phyloP scores from a whole-genome alignment of 2,797 vertebrate genomes.

The Molossus molossus region DNA sequence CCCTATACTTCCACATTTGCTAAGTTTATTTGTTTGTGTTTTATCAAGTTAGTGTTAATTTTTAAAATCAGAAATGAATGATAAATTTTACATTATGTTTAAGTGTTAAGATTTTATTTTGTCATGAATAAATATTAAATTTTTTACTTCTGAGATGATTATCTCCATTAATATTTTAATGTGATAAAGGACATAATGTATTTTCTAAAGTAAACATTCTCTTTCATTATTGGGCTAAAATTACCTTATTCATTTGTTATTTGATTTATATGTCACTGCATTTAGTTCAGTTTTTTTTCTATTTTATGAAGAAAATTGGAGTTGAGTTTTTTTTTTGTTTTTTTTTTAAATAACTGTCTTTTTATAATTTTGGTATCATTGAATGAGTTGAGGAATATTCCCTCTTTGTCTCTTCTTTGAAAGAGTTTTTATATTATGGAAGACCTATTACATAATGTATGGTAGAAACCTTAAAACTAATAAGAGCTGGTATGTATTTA shows the following conservation, averaged over 20 bases:
- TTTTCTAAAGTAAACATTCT: constrained; percentile 39
- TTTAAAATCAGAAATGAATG: neutral
- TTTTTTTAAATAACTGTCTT: constrained; percentile 4
- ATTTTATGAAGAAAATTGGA: constrained; percentile 39
- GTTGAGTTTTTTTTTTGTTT: constrained; percentile 46
- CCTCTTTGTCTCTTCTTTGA: neutral
- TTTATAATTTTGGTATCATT: constrained; percentile 53
- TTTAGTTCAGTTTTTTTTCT: constrained; percentile 1
- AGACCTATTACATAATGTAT: neutral
- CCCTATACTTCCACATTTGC: neutral
- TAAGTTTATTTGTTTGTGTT: constrained; percentile 10
- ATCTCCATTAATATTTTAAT: constrained; percentile 31
- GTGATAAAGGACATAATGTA: neutral
- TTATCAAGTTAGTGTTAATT: neutral
- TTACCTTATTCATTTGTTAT: neutral
- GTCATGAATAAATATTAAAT: constrained; percentile 27
- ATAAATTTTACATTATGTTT: neutral
- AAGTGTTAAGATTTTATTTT: constrained; percentile 53
- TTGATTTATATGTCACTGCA: neutral
- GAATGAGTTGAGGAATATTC: neutral
- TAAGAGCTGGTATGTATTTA: neutral
- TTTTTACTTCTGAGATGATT: constrained; percentile 41
- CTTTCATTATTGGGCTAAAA: neutral
- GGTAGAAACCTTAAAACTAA: constrained; percentile 47
- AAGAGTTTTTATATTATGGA: constrained; percentile 6